Evolutionary conservation across 2,113 vertebrate genomes (phyloP).

Genomic region (Megatriorchis doriae): DNA sequence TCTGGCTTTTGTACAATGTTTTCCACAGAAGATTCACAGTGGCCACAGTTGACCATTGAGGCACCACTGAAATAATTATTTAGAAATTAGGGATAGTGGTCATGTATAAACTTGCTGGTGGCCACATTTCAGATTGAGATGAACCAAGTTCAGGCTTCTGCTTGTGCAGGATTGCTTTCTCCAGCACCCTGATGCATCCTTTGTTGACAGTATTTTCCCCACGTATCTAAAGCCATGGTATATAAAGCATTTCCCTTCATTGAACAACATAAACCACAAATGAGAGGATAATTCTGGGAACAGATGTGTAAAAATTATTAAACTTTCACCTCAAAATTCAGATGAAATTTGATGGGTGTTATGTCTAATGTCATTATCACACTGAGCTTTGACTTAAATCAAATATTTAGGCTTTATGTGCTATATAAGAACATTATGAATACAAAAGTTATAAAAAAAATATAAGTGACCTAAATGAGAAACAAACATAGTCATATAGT

Average conservation of each 20-base stretch:
- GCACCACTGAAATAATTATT: neutral
- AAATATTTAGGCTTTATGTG: neutral
- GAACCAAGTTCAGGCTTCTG: neutral
- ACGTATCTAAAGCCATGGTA: neutral
- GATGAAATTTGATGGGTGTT: neutral
- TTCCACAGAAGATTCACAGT: neutral
- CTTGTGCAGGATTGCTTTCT: neutral
- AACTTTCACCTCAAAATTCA: neutral
- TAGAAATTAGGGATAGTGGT: neutral
- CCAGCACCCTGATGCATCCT: neutral
- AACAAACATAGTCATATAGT: rapidly evolving
- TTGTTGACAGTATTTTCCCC: neutral
- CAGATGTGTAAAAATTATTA: neutral
- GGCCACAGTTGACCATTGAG: neutral
- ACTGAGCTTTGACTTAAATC: neutral
- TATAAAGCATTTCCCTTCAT: neutral
- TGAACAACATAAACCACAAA: neutral
- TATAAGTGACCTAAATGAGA: neutral
- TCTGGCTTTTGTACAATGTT: neutral
- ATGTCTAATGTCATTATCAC: neutral
- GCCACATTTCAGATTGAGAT: neutral
- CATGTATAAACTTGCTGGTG: neutral
- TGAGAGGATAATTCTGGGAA: neutral
- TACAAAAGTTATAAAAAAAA: neutral
- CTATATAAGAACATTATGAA: neutral